A percentile compares a stretch with the other conserved stretches of the same genome.
Evolutionary conservation across 1,140 invertebrate species (phyloP).

Genomic region (Onthophagus taurus): DNA sequence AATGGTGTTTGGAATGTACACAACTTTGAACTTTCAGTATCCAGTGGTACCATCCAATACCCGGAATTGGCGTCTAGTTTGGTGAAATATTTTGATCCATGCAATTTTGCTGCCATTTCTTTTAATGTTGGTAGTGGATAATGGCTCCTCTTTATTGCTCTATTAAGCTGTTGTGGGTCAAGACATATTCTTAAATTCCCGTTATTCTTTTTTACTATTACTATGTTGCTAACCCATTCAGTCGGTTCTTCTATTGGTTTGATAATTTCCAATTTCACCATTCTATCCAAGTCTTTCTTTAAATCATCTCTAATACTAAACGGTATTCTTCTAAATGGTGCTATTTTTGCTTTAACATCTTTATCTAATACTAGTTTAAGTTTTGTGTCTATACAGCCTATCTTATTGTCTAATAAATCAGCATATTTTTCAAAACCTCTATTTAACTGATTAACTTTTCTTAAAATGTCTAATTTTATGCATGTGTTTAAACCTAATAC

Average conservation of each 20-base stretch:
- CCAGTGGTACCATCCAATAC: conserved; percentile 27
- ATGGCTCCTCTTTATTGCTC: conserved; percentile 33
- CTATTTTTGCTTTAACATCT: conserved; percentile 21
- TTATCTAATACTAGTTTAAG: conserved; percentile 13
- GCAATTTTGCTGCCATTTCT: conserved; percentile 32
- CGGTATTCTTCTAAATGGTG: conserved; percentile 32
- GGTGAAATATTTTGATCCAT: conserved; percentile 34
- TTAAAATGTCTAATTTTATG: too few relatives aligned
- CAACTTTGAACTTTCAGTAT: conserved; percentile 20
- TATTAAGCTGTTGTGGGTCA: conserved; percentile 41
- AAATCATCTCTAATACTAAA: conserved; percentile 27
- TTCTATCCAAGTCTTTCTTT: conserved; percentile 27
- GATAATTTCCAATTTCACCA: conserved; percentile 29
- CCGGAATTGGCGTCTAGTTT: conserved; percentile 37
- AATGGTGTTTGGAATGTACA: conserved; percentile 21
- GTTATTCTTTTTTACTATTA: conserved; percentile 34
- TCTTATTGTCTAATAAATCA: not conserved
- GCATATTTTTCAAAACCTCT: not conserved
- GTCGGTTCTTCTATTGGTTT: conserved; percentile 30
- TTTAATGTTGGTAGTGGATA: conserved; percentile 37
- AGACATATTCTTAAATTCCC: conserved; percentile 38
- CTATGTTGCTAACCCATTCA: conserved; percentile 38
- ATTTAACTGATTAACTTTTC: too few relatives aligned
- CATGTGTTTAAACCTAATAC: too few relatives aligned
- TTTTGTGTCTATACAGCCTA: too few relatives aligned